Evolutionary conservation across 2,888 invertebrate genomes (phyloP), one percentile per base, ranked within the genome.

Genomic region (Sesia bembeciformis): DNA sequence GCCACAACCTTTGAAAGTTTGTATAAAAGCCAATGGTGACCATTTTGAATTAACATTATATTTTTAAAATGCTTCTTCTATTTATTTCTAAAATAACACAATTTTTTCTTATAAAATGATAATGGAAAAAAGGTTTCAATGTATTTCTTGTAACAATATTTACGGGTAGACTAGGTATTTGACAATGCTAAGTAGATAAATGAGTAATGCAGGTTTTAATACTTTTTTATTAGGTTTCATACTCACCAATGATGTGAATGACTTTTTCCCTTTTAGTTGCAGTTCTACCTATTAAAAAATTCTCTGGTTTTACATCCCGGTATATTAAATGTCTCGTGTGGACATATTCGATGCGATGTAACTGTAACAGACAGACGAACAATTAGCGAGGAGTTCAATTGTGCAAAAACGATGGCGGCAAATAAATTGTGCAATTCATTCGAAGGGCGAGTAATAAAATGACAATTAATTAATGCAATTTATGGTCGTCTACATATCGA

Each of bases 251-350:
- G 90, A 99, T 99, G 93, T 99, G 98, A 82, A 99, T 97, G 90
- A 97, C 93, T 93, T 98, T 98, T 91, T 99, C 98, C 90, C 97
- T 95, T 92, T 97, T 97, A 84, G 96, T 97, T 86, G 97, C 96
- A 90, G 96, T 95, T 91, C 98, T 94, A 84, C 99, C 99, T 90
- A 99, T 98, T 86, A 99, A 94, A 92, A 99, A 99, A 92, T 99
- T 99, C 91, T 99, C 99, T 73, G 99, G 99, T 90, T 99, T 99
- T 62, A 99, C 97, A 91, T 99, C 99, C 78, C 99, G 94, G 91
- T 98, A 99, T 90, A 99, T 99, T 85, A 99, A 93, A 91, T 98
- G 97, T 89, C 98, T 97, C 83, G 97, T 96, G 92, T 99, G 99
- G 78, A 99, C 99, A 92, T 98, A 99, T 92, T 99, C 99, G 93